Base-by-base conservation (phyloP, 2,888 invertebrate genomes). In the Caenorhabditis afra region DNA sequence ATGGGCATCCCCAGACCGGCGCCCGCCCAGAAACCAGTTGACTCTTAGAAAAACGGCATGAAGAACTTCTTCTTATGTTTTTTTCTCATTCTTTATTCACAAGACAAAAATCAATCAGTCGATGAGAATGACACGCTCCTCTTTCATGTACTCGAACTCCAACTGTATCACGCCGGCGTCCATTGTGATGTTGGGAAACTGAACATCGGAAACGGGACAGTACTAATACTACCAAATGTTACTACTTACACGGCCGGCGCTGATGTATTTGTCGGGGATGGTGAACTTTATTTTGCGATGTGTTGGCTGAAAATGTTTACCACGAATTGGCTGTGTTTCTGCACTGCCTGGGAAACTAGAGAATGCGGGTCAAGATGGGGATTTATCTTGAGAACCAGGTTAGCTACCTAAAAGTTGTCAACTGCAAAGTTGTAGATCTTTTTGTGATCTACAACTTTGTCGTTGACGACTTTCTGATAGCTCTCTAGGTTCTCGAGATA, bases 11-110 rank as follows among this genome's bases (percentile, higher is more conserved):
- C 97, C 68, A 94, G 97, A 87, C 97, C 97, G 75, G 97, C 97
- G 90, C 96, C 97, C 89, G 95, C 96, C 88, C 94, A 94, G 91
- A 96, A 96, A 96, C 97, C 97, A n/a, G n/a, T n/a, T 8, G 96
- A 95, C 96, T 90, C 94, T 94, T 91, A 93, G 93, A 91, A 94
- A 95, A 86, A 41, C 12, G 18, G 18, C 37, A 39, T 57, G 29
- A 39, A 41, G 35, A 35, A 20, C 22, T 55, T 18, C 3, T 12
- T 11, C 3, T 55, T 23, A n/a, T n/a, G n/a, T n/a, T n/a, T n/a
- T n/a, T n/a, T n/a, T n/a, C n/a, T n/a, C n/a, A n/a, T n/a, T n/a
- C n/a, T 29, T 29, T 29, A 29, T 29, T 29, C 7, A 29, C 29
- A 29, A 29, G 7, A 29, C 3, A 29, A 29, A n/a, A n/a, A n/a